Conservation (phyloP, 2,113 vertebrate genomes). For the Phylloscopus whistleri region DNA sequence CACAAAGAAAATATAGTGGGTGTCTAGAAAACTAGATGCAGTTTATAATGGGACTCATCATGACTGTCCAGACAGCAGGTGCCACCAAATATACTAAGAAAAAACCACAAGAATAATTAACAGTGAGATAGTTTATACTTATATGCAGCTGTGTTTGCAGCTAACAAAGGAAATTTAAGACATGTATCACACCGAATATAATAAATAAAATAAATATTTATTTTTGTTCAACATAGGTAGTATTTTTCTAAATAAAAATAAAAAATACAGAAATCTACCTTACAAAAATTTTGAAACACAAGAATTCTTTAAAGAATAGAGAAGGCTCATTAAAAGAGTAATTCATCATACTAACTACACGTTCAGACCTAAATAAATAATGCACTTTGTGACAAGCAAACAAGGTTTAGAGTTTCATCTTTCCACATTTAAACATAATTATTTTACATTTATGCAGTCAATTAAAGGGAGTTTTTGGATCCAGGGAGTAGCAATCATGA, state of each 20-base stretch:
- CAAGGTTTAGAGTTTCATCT: neutral
- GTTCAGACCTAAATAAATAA: neutral
- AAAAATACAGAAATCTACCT: neutral
- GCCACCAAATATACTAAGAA: neutral
- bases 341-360: neutral
- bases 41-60: neutral
- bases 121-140: neutral
- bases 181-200: neutral
- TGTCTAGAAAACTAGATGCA: neutral
- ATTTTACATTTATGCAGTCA: slow-evolving; percentile 9
- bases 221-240: neutral
- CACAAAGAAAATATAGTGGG: neutral
- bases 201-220: neutral
- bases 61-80: neutral
- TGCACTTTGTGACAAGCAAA: neutral
- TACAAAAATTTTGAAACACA: neutral
- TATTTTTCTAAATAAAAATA: neutral
- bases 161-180: neutral
- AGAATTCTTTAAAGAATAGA: neutral
- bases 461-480: neutral
- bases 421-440: neutral
- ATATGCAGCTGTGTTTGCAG: neutral
- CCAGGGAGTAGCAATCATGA: neutral
- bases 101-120: neutral
- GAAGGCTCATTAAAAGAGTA: neutral